phyloP scores from a whole-genome alignment of 2,797 vertebrate species.

The Carapus acus region DNA sequence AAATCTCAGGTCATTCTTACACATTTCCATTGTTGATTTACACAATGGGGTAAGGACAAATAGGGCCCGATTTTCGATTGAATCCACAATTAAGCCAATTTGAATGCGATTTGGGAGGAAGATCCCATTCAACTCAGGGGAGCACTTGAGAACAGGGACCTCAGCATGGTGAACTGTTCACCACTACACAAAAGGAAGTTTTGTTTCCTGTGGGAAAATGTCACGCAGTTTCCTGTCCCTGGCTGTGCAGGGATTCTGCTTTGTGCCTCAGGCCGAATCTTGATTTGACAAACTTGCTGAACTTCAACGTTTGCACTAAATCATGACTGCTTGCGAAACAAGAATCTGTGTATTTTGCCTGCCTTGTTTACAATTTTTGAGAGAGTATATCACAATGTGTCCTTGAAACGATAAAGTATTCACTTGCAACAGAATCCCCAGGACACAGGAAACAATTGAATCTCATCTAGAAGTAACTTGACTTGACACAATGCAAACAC shows the following conservation, averaged over 20 bases:
- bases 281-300: conserved; percentile 30
- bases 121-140: conserved; percentile 69
- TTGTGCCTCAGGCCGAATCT: conserved; percentile 28
- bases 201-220: conserved; percentile 79
- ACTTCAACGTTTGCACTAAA: conserved; percentile 22
- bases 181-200: conserved; percentile 68
- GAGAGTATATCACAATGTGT: conserved; percentile 22
- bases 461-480: conserved; percentile 85
- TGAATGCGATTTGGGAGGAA: conserved; percentile 13
- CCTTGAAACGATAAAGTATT: conserved; percentile 34
- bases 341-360: conserved; percentile 2
- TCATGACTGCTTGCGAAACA: background rate
- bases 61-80: background rate
- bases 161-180: conserved; percentile 70
- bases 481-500: conserved; percentile 88
- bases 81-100: conserved; percentile 21
- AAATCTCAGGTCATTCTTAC: conserved; percentile 17
- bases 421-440: conserved; percentile 60
- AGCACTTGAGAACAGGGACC: conserved; percentile 71
- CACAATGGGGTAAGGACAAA: conserved; percentile 19
- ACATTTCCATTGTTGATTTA: conserved; percentile 14
- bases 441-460: conserved; percentile 94
- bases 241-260: conserved; percentile 25
- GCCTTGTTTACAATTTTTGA: conserved; percentile 28
- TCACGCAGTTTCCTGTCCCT: conserved; percentile 37